phyloP scores from a whole-genome alignment of 2,113 vertebrate genomes.

The Vulpes ferrilata region DNA sequence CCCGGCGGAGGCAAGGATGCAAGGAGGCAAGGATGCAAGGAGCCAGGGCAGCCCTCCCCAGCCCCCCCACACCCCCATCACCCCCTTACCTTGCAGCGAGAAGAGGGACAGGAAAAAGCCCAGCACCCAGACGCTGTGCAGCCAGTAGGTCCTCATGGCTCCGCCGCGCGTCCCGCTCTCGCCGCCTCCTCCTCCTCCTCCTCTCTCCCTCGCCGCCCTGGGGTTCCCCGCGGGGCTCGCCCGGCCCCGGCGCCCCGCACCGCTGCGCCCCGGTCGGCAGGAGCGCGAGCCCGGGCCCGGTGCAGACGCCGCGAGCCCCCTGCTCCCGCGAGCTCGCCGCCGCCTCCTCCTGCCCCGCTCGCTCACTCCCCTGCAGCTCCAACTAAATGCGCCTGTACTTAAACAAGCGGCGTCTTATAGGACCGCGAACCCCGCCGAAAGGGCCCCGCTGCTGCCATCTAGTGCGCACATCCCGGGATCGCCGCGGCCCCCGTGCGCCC shows the following conservation, averaged over 20 bases:
- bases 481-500: slow-evolving; percentile 1
- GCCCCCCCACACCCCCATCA: neutral
- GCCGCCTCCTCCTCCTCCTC: slow-evolving; percentile 69
- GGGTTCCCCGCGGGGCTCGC: slow-evolving; percentile 84
- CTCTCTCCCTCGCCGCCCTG: slow-evolving; percentile 67
- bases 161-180: slow-evolving; percentile 66
- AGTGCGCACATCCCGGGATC: slow-evolving; percentile 81
- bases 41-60: slow-evolving; percentile 41
- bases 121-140: slow-evolving; percentile 92
- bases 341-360: slow-evolving; percentile 79
- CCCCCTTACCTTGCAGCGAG: slow-evolving; percentile 90
- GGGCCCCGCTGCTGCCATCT: slow-evolving; percentile 91
- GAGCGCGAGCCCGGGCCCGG: slow-evolving; percentile 78
- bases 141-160: slow-evolving; percentile 93
- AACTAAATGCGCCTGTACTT: slow-evolving; percentile 93
- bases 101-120: slow-evolving; percentile 92
- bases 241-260: slow-evolving; percentile 69
- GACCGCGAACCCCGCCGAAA: slow-evolving; percentile 85
- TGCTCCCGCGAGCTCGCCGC: slow-evolving; percentile 65
- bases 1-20: neutral
- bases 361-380: slow-evolving; percentile 90
- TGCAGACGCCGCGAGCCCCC: slow-evolving; percentile 86
- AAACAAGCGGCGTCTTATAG: slow-evolving; percentile 92
- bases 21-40: neutral
- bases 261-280: slow-evolving; percentile 72